Evolutionary conservation across 2,888 invertebrate species (phyloP).

Genomic region (Bugula neritina): DNA sequence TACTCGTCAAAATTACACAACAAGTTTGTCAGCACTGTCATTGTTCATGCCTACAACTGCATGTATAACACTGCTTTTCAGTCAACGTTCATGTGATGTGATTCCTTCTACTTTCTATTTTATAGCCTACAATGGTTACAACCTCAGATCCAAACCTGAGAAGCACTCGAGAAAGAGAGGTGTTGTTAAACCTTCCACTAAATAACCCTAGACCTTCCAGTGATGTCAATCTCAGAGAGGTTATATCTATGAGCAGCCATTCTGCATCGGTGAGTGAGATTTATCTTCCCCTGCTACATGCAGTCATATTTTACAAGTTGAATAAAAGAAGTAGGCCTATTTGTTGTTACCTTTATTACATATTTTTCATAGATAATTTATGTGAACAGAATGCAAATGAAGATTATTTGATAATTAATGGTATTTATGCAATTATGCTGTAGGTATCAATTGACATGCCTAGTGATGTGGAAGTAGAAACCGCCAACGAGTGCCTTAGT

Average conservation of each 20-base stretch:
- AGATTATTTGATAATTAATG: no score
- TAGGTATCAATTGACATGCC: conserved; percentile 17
- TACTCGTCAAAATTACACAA: no score
- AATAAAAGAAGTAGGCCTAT: background rate
- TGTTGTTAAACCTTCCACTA: background rate
- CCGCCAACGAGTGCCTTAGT: background rate
- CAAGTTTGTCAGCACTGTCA: no score
- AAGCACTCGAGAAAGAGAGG: background rate
- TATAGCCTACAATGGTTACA: background rate
- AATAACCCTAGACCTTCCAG: background rate
- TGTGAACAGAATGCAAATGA: no score
- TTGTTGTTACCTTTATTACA: no score
- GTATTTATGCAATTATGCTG: no score
- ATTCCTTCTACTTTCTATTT: background rate
- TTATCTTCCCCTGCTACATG: background rate
- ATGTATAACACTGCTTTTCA: no score
- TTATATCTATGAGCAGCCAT: conserved; percentile 10
- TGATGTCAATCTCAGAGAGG: conserved; percentile 12
- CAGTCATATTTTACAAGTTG: background rate
- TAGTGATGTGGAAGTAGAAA: background rate
- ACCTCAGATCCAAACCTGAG: conserved; percentile 23
- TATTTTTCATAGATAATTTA: no score
- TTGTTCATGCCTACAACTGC: no score
- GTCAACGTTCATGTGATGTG: no score
- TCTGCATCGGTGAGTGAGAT: conserved; percentile 7